Evolutionary conservation across 2,888 invertebrate species (phyloP).

Genomic region (Eupithecia vulgata): DNA sequence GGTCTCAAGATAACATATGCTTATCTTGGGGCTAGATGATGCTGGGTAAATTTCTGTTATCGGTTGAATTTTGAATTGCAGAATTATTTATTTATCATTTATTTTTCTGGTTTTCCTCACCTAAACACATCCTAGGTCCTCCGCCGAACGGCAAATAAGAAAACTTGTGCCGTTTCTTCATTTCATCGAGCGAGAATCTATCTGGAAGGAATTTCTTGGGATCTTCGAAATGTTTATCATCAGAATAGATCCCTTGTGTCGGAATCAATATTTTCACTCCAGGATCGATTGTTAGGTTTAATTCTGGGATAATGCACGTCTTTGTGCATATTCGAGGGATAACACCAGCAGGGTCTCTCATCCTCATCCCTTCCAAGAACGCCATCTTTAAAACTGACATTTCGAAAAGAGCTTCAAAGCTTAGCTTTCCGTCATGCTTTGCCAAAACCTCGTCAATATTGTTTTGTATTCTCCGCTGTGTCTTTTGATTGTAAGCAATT

Average conservation of each 20-base stretch:
- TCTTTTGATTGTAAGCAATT: slow-evolving; percentile 11
- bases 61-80: no score
- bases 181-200: slow-evolving; percentile 36
- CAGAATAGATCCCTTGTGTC: slow-evolving; percentile 45
- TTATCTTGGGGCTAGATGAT: no score
- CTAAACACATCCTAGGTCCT: slow-evolving; percentile 41
- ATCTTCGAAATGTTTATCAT: background rate
- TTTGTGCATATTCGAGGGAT: slow-evolving; percentile 16
- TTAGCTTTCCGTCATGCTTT: background rate
- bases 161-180: slow-evolving; percentile 48
- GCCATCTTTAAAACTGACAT: slow-evolving; percentile 12
- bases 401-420: slow-evolving; percentile 4
- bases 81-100: no score
- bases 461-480: slow-evolving; percentile 11
- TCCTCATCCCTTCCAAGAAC: slow-evolving; percentile 13
- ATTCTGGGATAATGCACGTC: slow-evolving; percentile 50
- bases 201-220: background rate
- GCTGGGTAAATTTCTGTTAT: no score
- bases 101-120: background rate
- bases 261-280: slow-evolving; percentile 63
- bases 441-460: slow-evolving; percentile 8
- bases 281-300: slow-evolving; percentile 58
- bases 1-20: no score
- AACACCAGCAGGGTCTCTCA: slow-evolving; percentile 1
- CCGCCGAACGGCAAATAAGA: slow-evolving; percentile 63